Evolutionary conservation across 2,797 vertebrate species (phyloP).

Genomic region (Naso thynnoides): DNA sequence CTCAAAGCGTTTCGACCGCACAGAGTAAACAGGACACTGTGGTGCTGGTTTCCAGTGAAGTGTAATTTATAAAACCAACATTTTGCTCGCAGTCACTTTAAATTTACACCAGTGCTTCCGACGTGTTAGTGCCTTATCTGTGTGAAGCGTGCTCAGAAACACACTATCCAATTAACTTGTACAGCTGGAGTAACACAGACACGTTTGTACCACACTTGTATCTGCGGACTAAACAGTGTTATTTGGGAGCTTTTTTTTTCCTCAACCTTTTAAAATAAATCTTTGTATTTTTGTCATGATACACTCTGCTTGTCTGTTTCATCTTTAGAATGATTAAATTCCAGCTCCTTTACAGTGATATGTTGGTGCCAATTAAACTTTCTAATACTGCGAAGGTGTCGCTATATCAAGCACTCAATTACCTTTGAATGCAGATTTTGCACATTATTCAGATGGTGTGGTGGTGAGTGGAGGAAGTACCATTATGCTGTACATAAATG

Average conservation of each 20-base stretch:
- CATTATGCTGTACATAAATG: too few species aligned
- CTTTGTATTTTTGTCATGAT: conserved; percentile 79
- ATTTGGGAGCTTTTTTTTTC: conserved; percentile 68
- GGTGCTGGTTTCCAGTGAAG: conserved; percentile 29
- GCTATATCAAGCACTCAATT: too few species aligned
- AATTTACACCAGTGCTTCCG: conserved; percentile 45
- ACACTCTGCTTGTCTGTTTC: conserved; percentile 19
- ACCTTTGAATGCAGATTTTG: too few species aligned
- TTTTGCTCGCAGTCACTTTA: conserved; percentile 54
- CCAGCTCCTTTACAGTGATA: too few species aligned
- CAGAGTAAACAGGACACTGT: conserved; percentile 39
- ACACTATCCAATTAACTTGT: conserved; percentile 30
- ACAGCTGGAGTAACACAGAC: conserved; percentile 55
- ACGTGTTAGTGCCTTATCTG: conserved; percentile 67
- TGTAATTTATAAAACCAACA: conserved; percentile 26
- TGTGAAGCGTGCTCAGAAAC: conserved; percentile 35
- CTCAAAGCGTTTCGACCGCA: conserved; percentile 4
- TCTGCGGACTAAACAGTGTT: conserved; percentile 82
- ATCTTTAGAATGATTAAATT: too few species aligned
- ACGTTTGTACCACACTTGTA: conserved; percentile 70
- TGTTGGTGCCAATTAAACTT: too few species aligned
- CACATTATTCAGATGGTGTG: too few species aligned
- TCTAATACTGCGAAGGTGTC: too few species aligned
- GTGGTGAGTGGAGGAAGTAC: too few species aligned
- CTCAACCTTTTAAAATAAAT: conserved; percentile 79